Evolutionary conservation across 2,113 vertebrate genomes (phyloP), one percentile per base, ranked within the genome.

Genomic region (Hoplias malabaricus): DNA sequence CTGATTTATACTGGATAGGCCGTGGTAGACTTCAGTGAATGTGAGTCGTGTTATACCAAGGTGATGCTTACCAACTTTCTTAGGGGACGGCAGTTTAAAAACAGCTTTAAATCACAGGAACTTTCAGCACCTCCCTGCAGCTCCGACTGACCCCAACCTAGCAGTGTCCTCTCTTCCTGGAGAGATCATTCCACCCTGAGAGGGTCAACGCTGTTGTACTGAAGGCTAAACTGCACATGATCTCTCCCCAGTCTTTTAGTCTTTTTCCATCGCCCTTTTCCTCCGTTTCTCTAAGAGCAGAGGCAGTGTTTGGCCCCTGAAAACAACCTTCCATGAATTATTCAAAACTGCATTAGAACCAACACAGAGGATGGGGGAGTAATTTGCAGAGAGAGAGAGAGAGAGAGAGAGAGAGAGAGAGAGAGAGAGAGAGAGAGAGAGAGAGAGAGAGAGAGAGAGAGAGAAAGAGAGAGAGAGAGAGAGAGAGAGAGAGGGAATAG

Each of bases 271-370:
- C 62, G 38, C 31, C 42, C 34, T 68, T 73, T 66, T 48, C 34
- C n/a, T n/a, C n/a, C n/a, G 76, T 46, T 56, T 80, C 72, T 73
- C 6, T 25, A 75, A 80, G 70, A 82, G 21, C 43, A 19, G 42
- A 70, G 54, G 40, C 43, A 68, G 72, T 34, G 82, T 78, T 76
- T 73, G 75, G 46, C 34, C 33, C 31, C 48, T 53, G 76, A 67
- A 78, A 78, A 73, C 79, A 74, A 75, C 71, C 74, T 66, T 61
- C 16, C 6, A 33, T 81, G 42, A 84, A 84, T 81, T 50, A 84
- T 84, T 84, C 68, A 79, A 66, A 80, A 76, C 62, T 67, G 69
- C 78, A 77, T 80, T 83, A 77, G 80, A 73, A 73, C 73, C 77
- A 82, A 84, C 69, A 53, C 7, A 27, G 34, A 66, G 67, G 54